Evolutionary conservation across 2,797 vertebrate species (phyloP), one percentile per base, ranked within the genome.

Genomic region (Phataginus tetradactyla): DNA sequence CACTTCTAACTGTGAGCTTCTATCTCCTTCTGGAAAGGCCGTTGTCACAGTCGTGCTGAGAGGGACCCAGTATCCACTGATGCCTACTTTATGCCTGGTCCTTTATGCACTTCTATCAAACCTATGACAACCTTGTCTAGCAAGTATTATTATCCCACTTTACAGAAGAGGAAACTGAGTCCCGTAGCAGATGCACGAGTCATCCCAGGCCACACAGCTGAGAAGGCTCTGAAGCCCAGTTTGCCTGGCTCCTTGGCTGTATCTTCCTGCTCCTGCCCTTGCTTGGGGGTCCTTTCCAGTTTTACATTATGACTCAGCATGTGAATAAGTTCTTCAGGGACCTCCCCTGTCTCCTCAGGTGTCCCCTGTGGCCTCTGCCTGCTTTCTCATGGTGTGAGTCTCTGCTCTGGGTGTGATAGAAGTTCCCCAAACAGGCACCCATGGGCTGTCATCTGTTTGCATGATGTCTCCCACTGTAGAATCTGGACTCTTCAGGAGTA

Each of bases 241-340:
- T 55, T 5, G 9, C 32, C 27, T 37, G 34, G 74, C 18, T 25
- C 39, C 14, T 79, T 63, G 25, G 34, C 21, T 18, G 6, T 15
- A 39, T 32, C 69, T 77, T 84, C 34, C 66, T 20, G 55, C 5
- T 12, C 42, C 23, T 64, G 32, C 27, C 17, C 21, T 69, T 51
- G 17, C 14, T 1, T 20, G 5, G 34, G 0, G 0, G 11, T 57
- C 27, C 27, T 75, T 91, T 37, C 23, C 3, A 11, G 17, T 66
- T 75, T 78, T 37, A 39, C 15, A 3, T 78, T 75, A 49, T 72
- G 55, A 90, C 21, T 3, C 9, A 51, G 37, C 29, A 37, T 14
- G 7, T 29, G 55, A 77, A 29, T 14, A 20, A 42, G 55, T 63
- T 83, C 91, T 93, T 86, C 68, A 42, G 81, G 59, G 86, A 90